Base-by-base conservation (phyloP, 2,888 invertebrate species). In the Habroteleia sp. region DNA sequence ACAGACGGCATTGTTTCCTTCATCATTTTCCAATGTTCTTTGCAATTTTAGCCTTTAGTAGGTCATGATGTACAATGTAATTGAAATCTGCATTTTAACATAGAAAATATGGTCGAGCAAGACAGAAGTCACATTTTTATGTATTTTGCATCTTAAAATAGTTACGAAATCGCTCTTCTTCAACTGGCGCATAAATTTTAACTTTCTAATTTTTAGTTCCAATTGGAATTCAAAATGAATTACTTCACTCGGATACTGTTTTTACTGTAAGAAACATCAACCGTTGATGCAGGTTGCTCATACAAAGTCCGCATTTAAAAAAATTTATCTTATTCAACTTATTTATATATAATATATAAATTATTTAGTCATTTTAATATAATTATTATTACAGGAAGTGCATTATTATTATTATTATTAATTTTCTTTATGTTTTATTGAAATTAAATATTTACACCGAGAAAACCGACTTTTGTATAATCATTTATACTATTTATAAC, bases 201-300 rank as follows among this genome's bases (percentile, higher is more conserved):
- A 13, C 48, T 20, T 50, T 27, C 46, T 66, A 46, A 33, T 54
- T 60, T 11, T 33, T 44, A 20, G 7, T 41, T 25, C 35, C 35
- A 16, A 25, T 13, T 42, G 31, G 3, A 23, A 60, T 66, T 66
- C 16, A n/a, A 60, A 74, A 74, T 66, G 46, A 74, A 46, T 66
- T n/a, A 5, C 4, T 37, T 16, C 14, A 33, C 17, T 27, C 27
- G 8, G 25, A 31, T 41, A 31, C 33, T 20, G 31, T 25, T 25
- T 35, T 35, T 10, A 37, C 35, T 42, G 23, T 33, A 31, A 16
- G 20, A 3, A 23, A 17, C 42, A 48, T 50, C 35, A 13, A 29
- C n/a, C n/a, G n/a, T n/a, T n/a, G n/a, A n/a, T n/a, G n/a, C n/a
- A n/a, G n/a, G n/a, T n/a, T n/a, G n/a, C n/a, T n/a, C n/a, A n/a